phyloP scores from a whole-genome alignment of 2,797 vertebrate genomes.

The Tolypeutes matacus region DNA sequence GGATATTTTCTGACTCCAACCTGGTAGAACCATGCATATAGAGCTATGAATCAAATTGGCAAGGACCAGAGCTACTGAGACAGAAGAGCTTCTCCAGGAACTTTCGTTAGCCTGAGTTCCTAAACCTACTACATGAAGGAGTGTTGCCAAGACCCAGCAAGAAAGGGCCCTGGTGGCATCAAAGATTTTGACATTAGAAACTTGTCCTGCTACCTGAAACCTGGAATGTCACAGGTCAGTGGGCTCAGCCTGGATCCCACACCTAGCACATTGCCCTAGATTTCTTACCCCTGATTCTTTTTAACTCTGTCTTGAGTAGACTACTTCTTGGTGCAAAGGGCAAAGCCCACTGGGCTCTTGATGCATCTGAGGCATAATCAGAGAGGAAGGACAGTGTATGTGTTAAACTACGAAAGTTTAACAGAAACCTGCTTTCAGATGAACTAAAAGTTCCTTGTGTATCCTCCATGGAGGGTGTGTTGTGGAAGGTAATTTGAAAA shows the following conservation, averaged over 20 bases:
- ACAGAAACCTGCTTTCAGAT: background rate
- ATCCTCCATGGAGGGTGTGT: background rate
- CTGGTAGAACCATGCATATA: background rate
- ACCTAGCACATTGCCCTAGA: background rate
- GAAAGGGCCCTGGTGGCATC: background rate
- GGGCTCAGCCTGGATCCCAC: background rate
- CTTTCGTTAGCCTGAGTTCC: background rate
- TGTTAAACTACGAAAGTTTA: background rate
- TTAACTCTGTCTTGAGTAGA: background rate
- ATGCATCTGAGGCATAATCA: fast-evolving
- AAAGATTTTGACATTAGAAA: background rate
- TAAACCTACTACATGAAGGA: background rate
- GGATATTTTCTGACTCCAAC: background rate
- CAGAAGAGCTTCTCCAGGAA: background rate
- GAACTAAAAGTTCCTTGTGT: background rate
- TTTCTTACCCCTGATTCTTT: background rate
- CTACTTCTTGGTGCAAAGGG: background rate
- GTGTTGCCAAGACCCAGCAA: background rate
- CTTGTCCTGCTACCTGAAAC: background rate
- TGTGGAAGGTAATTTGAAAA: background rate
- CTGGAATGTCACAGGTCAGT: background rate
- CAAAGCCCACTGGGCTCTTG: background rate
- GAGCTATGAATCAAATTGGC: background rate
- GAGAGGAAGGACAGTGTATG: background rate
- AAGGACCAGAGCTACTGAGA: background rate